phyloP scores from a whole-genome alignment of 2,888 invertebrate species.

The Priocnemis perturbator region DNA sequence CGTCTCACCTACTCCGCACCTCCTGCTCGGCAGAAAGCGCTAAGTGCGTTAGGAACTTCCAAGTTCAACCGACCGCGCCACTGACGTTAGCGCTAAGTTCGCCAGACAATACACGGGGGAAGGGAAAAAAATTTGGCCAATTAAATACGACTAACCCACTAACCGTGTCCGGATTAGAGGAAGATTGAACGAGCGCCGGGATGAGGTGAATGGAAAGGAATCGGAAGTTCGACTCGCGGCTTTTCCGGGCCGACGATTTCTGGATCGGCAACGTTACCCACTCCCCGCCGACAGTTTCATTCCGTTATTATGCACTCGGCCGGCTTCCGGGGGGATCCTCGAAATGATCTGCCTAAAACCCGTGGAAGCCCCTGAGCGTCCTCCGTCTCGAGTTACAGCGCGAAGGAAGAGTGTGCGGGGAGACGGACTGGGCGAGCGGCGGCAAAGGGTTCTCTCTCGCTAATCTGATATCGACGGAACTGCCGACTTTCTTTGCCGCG shows the following conservation, averaged over 20 bases:
- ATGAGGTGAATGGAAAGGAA: too few relatives aligned
- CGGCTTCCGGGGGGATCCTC: constrained; percentile 30
- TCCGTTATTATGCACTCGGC: constrained; percentile 52
- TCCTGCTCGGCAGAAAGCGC: too few relatives aligned
- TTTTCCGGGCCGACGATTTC: constrained; percentile 14
- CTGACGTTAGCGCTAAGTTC: constrained; percentile 1
- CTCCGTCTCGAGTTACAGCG: neutral
- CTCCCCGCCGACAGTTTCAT: constrained; percentile 52
- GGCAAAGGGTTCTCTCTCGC: neutral
- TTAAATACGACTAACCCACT: too few relatives aligned
- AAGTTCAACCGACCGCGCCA: too few relatives aligned
- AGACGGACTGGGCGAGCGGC: neutral
- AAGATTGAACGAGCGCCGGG: too few relatives aligned
- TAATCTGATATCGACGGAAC: constrained; percentile 1
- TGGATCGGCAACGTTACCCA: constrained; percentile 46
- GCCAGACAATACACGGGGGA: neutral
- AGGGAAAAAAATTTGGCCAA: too few relatives aligned
- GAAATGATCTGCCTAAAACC: constrained; percentile 29
- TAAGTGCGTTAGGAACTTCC: too few relatives aligned
- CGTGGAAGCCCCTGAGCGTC: too few relatives aligned
- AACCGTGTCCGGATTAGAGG: too few relatives aligned
- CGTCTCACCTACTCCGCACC: too few relatives aligned
- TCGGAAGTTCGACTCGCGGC: too few relatives aligned
- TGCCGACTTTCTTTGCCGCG: neutral
- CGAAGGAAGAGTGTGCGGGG: too few relatives aligned